Evolutionary conservation across 2,888 invertebrate genomes (phyloP), one percentile per base, ranked within the genome.

Genomic region (Zelleria hepariella): DNA sequence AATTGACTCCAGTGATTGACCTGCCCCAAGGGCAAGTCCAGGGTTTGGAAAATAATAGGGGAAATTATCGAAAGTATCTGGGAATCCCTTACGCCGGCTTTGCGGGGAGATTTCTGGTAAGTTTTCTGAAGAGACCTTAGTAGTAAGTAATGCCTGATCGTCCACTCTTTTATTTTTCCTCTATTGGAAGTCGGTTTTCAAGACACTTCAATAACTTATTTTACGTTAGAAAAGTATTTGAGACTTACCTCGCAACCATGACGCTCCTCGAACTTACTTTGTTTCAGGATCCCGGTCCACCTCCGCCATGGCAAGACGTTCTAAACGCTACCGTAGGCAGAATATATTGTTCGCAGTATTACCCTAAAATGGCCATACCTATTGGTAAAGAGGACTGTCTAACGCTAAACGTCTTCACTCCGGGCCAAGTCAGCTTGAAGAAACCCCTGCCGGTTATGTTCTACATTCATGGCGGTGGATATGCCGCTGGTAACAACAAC

Each of bases 1-100:
- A 26, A 7, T 24, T 18, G 25, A 59, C 58, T 10, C 62, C 42
- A 42, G 47, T 59, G 32, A 42, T 57, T 10, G 54, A 63, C 8
- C 49, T 64, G 5, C 54, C 60, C 18, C 65, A 64, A 59, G 65
- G 65, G 15, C 57, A 58, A 23, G 25, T 64, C 15, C 23, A 58
- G 10, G 65, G 65, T 1, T 21, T 63, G n/a, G 61, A 59, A 26
- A 60, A 27, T 6, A 32, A 48, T 15, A 49, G 58, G 20, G 61
- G 62, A 0, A 52, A 59, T 42, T 59, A 56, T 20, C 26, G 60
- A 10, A 61, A 63, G 49, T 65, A 64, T 53, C 54, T 65, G 24
- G 63, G 64, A 27, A 63, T 64, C 56, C 65, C 64, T 10, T 65
- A 65, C 24, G 65, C 63, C 47, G 62, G 62, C 5, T 58, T 62